Percentiles rank a stretch among this genome's conserved stretches.
These are phyloP conservation scores for Sylvia borin DNA, from an alignment of 2,797 vertebrate species.

Conservation along the genomic window DNA sequence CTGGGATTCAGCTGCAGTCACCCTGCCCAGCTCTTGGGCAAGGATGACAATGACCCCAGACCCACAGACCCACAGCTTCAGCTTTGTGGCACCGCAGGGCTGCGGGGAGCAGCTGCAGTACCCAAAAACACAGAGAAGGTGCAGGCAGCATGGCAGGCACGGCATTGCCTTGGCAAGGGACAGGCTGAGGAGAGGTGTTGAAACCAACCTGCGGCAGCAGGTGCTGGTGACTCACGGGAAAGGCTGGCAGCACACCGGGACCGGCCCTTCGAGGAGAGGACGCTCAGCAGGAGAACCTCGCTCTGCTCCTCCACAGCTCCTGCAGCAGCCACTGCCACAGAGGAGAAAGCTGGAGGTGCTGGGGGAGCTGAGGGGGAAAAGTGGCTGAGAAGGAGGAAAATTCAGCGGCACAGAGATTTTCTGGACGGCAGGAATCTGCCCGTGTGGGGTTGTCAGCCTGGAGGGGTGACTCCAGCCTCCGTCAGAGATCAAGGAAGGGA, in stretches of 20 bases:
- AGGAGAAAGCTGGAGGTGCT: not conserved
- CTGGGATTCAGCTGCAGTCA: accelerated
- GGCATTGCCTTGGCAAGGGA: not conserved
- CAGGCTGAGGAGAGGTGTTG: not conserved
- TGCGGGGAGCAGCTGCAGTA: not conserved
- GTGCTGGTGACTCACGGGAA: not conserved
- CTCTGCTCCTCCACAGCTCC: not conserved
- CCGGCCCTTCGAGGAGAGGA: not conserved
- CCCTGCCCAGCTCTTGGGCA: accelerated
- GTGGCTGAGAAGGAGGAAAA: not conserved
- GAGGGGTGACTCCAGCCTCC: not conserved
- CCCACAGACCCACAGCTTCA: not conserved
- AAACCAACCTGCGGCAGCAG: not conserved
- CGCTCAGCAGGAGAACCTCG: not conserved
- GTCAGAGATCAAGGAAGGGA: accelerated
- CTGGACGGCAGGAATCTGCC: accelerated
- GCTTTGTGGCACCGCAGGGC: accelerated
- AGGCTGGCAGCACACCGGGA: not conserved
- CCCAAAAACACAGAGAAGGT: accelerated
- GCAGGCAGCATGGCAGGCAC: not conserved
- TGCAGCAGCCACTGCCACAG: not conserved
- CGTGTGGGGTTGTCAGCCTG: accelerated
- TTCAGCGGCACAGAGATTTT: not conserved
- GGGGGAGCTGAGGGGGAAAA: not conserved
- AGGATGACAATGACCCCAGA: not conserved